These are phyloP conservation scores for Cladopsammia gracilis DNA, from an alignment of 64 coral and sea anemone species.

Conservation along the genomic window DNA sequence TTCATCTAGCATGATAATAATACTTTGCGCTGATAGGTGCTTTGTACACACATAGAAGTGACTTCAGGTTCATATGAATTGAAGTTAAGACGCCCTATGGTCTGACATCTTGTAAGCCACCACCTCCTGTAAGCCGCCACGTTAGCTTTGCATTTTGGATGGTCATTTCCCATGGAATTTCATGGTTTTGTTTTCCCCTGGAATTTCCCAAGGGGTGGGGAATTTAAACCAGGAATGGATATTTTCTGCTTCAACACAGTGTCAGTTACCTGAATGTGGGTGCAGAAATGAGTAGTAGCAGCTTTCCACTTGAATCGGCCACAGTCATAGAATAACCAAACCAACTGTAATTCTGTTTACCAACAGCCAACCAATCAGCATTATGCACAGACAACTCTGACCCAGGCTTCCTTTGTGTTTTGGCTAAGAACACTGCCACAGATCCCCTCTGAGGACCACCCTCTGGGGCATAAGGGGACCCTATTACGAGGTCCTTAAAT, in stretches of 20 bases:
- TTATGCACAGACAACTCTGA: conserved; percentile 46
- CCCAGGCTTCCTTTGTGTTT: conserved; percentile 62
- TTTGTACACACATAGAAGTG: no score
- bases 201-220: no score
- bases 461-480: conserved; percentile 91
- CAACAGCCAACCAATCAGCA: conserved; percentile 72
- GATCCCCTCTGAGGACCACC: conserved; percentile 97
- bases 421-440: conserved; percentile 88
- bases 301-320: conserved; percentile 23
- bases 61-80: no score
- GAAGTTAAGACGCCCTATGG: no score
- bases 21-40: no score
- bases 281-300: conserved; percentile 76
- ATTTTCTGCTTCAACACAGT: not conserved
- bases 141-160: no score
- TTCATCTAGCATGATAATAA: no score
- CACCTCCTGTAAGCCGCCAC: no score
- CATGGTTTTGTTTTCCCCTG: no score
- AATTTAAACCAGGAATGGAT: no score
- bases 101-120: no score
- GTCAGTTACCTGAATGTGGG: conserved; percentile 88
- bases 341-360: conserved; percentile 97
- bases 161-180: no score
- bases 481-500: conserved; percentile 90
- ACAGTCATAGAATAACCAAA: conserved; percentile 87